Evolutionary conservation across 2,888 invertebrate genomes (phyloP).

Genomic region (Latrodectus hesperus): DNA sequence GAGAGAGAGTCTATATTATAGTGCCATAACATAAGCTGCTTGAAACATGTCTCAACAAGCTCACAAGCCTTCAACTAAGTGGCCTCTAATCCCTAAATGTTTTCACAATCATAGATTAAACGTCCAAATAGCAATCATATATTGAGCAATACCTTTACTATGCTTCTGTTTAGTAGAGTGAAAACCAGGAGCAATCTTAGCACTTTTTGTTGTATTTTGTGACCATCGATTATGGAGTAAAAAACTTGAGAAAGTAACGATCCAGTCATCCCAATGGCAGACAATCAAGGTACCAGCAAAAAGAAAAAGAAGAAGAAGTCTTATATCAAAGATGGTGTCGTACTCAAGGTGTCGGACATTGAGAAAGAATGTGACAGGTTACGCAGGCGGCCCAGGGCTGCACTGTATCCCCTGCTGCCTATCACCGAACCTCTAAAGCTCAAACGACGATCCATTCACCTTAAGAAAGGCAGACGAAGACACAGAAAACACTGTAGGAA

Average conservation of each 20-base stretch:
- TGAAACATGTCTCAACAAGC: background rate
- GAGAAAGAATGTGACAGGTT: conserved; percentile 58
- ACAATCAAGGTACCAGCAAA: conserved; percentile 39
- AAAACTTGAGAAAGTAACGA: conserved; percentile 10
- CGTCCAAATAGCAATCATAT: conserved; percentile 49
- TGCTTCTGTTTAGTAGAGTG: background rate
- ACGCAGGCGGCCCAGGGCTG: conserved; percentile 52
- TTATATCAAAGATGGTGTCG: conserved; percentile 53
- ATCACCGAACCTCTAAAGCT: conserved; percentile 59
- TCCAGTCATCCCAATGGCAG: conserved; percentile 18
- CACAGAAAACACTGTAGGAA: conserved; percentile 66
- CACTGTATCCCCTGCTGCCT: conserved; percentile 60
- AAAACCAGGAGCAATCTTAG: background rate
- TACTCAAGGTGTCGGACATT: conserved; percentile 63
- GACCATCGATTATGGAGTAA: conserved; percentile 10
- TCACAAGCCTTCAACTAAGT: conserved; percentile 57
- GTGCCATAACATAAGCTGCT: background rate
- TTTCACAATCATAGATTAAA: conserved; percentile 52
- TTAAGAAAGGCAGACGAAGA: conserved; percentile 21
- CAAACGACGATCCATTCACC: conserved; percentile 28
- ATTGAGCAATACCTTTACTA: conserved; percentile 37
- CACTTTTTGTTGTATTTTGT: background rate
- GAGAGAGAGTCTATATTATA: background rate
- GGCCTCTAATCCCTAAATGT: conserved; percentile 50
- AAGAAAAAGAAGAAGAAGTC: conserved; percentile 25